Percentiles rank a stretch among this genome's conserved stretches.
These are phyloP conservation scores for Anisognathus igniventris DNA, from an alignment of 2,797 vertebrate species.

Conservation along the genomic window DNA sequence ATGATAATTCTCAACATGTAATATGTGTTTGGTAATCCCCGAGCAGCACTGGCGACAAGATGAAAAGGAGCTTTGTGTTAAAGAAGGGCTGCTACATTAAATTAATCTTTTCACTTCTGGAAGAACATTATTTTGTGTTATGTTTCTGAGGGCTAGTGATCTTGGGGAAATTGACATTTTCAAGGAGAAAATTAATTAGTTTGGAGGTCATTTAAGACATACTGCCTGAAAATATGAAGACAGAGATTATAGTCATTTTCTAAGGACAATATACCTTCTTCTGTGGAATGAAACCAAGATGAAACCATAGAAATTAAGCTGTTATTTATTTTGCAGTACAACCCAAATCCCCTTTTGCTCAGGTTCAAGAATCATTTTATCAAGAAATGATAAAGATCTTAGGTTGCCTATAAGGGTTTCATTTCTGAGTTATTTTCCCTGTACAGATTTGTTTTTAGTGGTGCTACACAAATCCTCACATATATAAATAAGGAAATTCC, in stretches of 20 bases:
- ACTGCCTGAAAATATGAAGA: background rate
- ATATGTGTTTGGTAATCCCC: background rate
- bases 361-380: background rate
- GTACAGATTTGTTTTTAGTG: background rate
- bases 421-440: background rate
- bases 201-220: background rate
- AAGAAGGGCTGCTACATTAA: background rate
- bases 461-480: accelerated
- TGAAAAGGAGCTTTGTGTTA: slow-evolving; percentile 18
- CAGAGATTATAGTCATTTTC: background rate
- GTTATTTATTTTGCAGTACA: background rate
- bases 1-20: background rate
- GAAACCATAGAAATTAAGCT: background rate
- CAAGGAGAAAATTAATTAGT: slow-evolving; percentile 18
- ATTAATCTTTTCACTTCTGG: background rate
- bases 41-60: background rate
- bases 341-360: background rate
- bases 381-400: background rate
- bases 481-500: background rate
- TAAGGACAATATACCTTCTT: background rate
- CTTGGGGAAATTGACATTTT: background rate
- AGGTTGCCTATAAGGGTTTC: background rate
- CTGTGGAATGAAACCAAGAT: background rate
- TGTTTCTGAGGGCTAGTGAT: background rate
- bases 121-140: background rate